Base-by-base conservation (phyloP, 2,113 vertebrate genomes). In the Catagonus wagneri region DNA sequence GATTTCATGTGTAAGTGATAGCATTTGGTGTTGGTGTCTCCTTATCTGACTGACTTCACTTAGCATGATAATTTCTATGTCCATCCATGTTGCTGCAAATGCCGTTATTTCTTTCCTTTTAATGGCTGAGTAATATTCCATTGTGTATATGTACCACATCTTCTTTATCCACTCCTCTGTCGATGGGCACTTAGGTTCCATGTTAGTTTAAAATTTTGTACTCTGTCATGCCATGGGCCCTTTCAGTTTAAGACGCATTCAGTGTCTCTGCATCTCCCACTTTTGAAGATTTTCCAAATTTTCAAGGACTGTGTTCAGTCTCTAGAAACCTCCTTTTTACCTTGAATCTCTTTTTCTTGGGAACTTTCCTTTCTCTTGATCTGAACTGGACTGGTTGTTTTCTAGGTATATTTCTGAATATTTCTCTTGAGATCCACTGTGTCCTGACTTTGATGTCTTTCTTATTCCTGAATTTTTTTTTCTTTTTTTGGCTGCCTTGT, bases 211-310 rank as follows among this genome's bases (percentile, higher is more conserved):
- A 4, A 52, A 14, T 44, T 14, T 69, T 88, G 87, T 61, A 88
- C 19, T 17, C 29, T 83, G 4, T 9, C 12, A 44, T 91, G 58
- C 29, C 20, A 69, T 80, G 2, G 34, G 66, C 16, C 27, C 52
- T 83, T 94, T 87, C 60, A 29, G 44, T 63, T 86, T 87, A 69
- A 94, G 58, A 34, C 23, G 56, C 72, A 22, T 58, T 83, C 36
- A 29, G 58, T 72, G 36, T 65, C 56, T 95, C 58, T 84, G 34
- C 19, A 52, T 39, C 87, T 83, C 9, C 25, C 44, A 76, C 16
- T 83, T 80, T 81, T 88, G 61, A 66, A 71, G 15, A 65, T 93
- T 14, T 89, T 81, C 29, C 25, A 56, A 61, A 91, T 89, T 95
- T 74, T 95, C 72, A 90, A 80, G 56, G 32, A 7, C 75, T n/a